These are phyloP conservation scores for Dromaius novaehollandiae DNA, from an alignment of 2,113 vertebrate genomes.

Conservation along the genomic window DNA sequence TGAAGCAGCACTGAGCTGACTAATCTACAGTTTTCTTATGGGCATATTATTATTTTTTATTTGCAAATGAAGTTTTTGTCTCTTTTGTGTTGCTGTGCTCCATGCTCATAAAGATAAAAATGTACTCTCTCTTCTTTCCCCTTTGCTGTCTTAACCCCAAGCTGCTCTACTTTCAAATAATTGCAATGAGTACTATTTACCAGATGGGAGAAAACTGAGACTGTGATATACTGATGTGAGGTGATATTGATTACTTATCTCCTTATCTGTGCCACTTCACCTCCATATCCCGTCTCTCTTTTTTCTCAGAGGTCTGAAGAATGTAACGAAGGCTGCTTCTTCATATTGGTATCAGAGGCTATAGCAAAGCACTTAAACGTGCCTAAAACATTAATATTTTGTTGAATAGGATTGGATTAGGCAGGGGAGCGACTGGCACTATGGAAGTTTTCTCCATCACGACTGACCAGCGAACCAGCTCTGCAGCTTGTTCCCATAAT, in stretches of 20 bases:
- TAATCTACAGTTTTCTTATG: not conserved
- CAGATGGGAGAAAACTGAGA: not conserved
- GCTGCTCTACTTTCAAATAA: not conserved
- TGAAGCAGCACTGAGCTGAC: not conserved
- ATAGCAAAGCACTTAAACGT: not conserved
- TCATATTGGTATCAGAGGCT: not conserved
- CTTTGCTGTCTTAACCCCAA: not conserved
- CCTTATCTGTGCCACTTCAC: not conserved
- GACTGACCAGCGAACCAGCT: not conserved
- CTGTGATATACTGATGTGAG: not conserved
- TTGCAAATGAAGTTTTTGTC: slow-evolving; percentile 8
- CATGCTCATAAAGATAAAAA: not conserved
- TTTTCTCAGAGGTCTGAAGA: not conserved
- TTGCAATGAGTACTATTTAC: not conserved
- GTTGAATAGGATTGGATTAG: not conserved
- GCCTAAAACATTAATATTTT: not conserved
- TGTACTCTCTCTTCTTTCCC: not conserved
- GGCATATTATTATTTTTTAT: slow-evolving; percentile 13
- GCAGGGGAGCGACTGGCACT: not conserved
- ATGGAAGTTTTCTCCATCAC: not conserved
- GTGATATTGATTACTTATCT: not conserved
- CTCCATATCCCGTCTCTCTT: not conserved
- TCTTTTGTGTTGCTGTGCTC: not conserved
- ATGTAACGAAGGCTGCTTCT: not conserved
- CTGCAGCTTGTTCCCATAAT: not conserved